These are phyloP conservation scores for Elgaria multicarinata DNA, from an alignment of 2,113 vertebrate species.

Conservation along the genomic window DNA sequence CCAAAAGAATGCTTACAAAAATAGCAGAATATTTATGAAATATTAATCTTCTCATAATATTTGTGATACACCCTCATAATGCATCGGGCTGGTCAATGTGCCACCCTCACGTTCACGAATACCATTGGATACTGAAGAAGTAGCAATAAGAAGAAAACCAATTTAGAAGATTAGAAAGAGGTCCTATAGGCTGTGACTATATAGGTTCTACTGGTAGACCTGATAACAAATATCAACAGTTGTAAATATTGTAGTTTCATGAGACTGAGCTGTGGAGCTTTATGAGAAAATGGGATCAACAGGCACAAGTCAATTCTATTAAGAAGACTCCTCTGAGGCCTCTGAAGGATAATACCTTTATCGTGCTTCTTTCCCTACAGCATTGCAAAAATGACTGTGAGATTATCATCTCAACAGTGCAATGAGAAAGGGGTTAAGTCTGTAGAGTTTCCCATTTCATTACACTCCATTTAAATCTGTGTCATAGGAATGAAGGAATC, in stretches of 20 bases:
- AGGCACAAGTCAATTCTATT: slow-evolving; percentile 34
- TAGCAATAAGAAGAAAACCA: slow-evolving; percentile 39
- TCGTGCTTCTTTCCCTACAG: slow-evolving; percentile 48
- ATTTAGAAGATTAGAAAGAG: slow-evolving; percentile 59
- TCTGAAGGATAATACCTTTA: slow-evolving; percentile 25
- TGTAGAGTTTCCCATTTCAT: slow-evolving; percentile 16
- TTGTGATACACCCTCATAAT: slow-evolving; percentile 46
- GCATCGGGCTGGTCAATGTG: slow-evolving; percentile 28
- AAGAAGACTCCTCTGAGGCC: slow-evolving; percentile 42
- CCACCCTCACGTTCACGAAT: slow-evolving; percentile 60
- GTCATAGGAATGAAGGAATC: neutral
- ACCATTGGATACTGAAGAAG: slow-evolving; percentile 51
- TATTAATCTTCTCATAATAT: neutral
- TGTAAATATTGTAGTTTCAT: slow-evolving; percentile 51
- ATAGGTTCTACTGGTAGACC: slow-evolving; percentile 41
- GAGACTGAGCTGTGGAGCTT: slow-evolving; percentile 51
- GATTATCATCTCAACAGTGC: slow-evolving; percentile 21
- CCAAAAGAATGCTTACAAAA: slow-evolving; percentile 29
- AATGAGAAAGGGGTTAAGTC: slow-evolving; percentile 47
- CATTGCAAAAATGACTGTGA: slow-evolving; percentile 16
- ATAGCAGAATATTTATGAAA: slow-evolving; percentile 35
- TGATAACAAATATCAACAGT: slow-evolving; percentile 32
- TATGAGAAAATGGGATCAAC: slow-evolving; percentile 53
- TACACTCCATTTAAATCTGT: slow-evolving; percentile 16
- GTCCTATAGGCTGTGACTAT: slow-evolving; percentile 25